Percentiles rank a stretch among this genome's conserved stretches.
phyloP scores from a whole-genome alignment of 1,140 invertebrate genomes.

The Eumaeus atala region DNA sequence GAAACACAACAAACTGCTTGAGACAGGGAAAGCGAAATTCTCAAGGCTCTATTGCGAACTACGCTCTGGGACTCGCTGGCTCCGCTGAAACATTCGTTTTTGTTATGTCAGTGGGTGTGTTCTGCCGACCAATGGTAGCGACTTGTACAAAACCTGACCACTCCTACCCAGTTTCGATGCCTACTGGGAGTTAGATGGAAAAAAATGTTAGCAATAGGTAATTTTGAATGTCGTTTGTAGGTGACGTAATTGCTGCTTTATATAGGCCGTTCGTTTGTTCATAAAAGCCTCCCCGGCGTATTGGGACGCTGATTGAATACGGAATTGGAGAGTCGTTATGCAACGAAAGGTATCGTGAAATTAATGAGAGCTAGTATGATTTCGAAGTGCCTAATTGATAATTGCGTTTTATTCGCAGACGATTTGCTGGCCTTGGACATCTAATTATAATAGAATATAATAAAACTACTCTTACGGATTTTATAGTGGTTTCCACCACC shows the following conservation, averaged over 20 bases:
- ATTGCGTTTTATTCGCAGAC: too few species aligned
- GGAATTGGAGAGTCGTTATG: slow-evolving; percentile 30
- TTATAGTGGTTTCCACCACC: too few species aligned
- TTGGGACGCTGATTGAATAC: slow-evolving; percentile 51
- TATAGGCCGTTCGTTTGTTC: slow-evolving; percentile 46
- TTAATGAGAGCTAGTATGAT: too few species aligned
- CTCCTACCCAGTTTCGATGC: slow-evolving; percentile 64
- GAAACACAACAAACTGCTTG: slow-evolving; percentile 48
- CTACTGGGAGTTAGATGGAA: slow-evolving; percentile 68
- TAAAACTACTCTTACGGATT: too few species aligned
- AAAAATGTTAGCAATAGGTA: slow-evolving; percentile 69
- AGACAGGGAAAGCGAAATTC: slow-evolving; percentile 70
- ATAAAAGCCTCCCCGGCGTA: slow-evolving; percentile 39
- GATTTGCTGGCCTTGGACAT: too few species aligned
- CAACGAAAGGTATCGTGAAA: too few species aligned
- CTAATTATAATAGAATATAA: too few species aligned
- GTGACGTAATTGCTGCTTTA: slow-evolving; percentile 66
- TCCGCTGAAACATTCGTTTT: slow-evolving; percentile 53
- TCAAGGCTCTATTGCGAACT: slow-evolving; percentile 52
- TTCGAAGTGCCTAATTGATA: too few species aligned
- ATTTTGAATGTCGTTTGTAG: slow-evolving; percentile 63
- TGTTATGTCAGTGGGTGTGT: slow-evolving; percentile 54
- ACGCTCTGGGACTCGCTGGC: slow-evolving; percentile 38
- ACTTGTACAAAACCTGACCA: slow-evolving; percentile 40
- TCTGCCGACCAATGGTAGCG: slow-evolving; percentile 51